Evolutionary conservation across 2,888 invertebrate genomes (phyloP).

Genomic region (Tortrix viridana): DNA sequence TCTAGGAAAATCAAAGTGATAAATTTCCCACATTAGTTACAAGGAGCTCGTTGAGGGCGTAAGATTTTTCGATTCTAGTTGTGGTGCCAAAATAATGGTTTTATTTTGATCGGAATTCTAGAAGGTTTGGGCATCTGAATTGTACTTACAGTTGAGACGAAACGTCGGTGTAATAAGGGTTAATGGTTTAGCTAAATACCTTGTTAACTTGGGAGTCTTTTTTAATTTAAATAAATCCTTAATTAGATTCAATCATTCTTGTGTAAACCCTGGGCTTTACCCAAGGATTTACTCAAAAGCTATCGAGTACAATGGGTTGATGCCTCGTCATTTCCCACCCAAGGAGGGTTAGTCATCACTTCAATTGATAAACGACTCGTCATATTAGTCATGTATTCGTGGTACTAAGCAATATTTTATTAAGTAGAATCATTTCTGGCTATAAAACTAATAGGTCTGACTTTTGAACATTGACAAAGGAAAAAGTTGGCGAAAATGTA

Average conservation of each 20-base stretch:
- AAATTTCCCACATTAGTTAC: constrained; percentile 25
- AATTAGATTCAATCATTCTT: too few relatives aligned
- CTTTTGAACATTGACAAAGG: too few relatives aligned
- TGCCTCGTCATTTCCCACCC: constrained; percentile 1
- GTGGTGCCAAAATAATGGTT: neutral
- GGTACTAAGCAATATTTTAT: neutral
- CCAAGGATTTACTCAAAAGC: neutral
- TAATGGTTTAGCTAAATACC: too few relatives aligned
- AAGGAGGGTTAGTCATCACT: neutral
- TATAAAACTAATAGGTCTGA: too few relatives aligned
- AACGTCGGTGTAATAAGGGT: too few relatives aligned
- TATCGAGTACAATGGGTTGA: too few relatives aligned
- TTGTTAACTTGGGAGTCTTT: too few relatives aligned
- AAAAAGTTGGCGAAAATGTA: too few relatives aligned
- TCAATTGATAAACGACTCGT: constrained; percentile 1
- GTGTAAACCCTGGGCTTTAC: neutral
- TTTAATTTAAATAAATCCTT: too few relatives aligned
- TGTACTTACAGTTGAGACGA: too few relatives aligned
- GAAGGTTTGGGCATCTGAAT: neutral
- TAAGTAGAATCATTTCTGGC: too few relatives aligned
- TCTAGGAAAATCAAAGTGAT: constrained; percentile 25
- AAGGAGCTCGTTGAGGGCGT: constrained; percentile 12
- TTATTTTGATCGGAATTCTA: neutral
- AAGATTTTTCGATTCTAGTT: constrained; percentile 26
- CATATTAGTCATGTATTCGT: neutral